A percentile compares a stretch with the other conserved stretches of the same genome.
phyloP scores from a whole-genome alignment of 2,113 vertebrate genomes.

The Capreolus pygargus region DNA sequence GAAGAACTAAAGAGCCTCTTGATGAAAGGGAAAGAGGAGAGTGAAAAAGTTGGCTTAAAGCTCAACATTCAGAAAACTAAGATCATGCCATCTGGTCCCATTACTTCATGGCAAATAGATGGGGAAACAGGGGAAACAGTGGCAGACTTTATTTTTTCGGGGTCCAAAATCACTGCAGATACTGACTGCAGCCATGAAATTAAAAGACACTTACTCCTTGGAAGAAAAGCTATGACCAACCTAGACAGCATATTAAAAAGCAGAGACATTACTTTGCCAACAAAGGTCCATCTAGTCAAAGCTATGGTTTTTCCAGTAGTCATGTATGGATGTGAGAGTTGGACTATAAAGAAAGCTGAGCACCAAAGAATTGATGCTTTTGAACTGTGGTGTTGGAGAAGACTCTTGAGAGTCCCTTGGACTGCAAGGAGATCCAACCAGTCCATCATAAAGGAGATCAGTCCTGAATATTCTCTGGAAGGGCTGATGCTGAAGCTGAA shows the following conservation, averaged over 20 bases:
- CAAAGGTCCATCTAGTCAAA: not conserved
- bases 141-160: accelerated
- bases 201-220: not conserved
- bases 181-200: not conserved
- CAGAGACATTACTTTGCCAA: not conserved
- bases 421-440: not conserved
- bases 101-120: not conserved
- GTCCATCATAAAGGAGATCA: not conserved
- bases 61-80: not conserved
- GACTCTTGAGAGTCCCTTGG: not conserved
- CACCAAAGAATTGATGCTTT: accelerated
- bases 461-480: not conserved
- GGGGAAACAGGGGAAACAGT: not conserved
- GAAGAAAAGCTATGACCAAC: not conserved
- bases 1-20: not conserved
- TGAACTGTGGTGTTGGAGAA: not conserved
- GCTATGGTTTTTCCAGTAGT: not conserved
- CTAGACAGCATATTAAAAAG: not conserved
- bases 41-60: not conserved
- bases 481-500: not conserved
- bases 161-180: not conserved
- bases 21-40: not conserved
- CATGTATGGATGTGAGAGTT: not conserved
- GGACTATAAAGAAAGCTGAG: not conserved
- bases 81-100: not conserved